Conservation (phyloP, 2,797 vertebrate species). For the Pseudochromis fuscus region DNA sequence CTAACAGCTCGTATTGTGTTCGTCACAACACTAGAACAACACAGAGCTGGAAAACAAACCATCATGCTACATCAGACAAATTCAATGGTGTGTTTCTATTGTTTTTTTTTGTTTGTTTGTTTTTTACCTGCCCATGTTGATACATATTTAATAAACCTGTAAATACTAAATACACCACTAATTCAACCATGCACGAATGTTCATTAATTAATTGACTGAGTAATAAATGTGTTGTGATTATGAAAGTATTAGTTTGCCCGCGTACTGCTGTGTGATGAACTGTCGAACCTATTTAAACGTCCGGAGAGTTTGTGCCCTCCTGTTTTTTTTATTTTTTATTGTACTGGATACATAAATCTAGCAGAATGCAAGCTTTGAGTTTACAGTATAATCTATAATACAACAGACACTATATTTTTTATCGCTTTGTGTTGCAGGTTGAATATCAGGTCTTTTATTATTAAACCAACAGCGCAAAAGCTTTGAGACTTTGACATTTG, state of each 20-base stretch:
- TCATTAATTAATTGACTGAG: conserved; percentile 54
- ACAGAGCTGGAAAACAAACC: conserved; percentile 13
- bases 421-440: conserved; percentile 78
- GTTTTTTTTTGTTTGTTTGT: background rate
- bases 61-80: conserved; percentile 19
- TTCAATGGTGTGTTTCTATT: conserved; percentile 4
- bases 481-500: conserved; percentile 56
- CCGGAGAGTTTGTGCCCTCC: conserved; percentile 59
- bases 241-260: conserved; percentile 67
- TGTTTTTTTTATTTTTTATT: conserved; percentile 44
- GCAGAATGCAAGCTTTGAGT: conserved; percentile 58
- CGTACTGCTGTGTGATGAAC: conserved; percentile 71
- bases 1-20: conserved; percentile 15
- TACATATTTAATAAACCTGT: conserved; percentile 62
- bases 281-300: conserved; percentile 66
- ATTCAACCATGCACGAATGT: conserved; percentile 75
- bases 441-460: conserved; percentile 77
- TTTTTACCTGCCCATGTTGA: conserved; percentile 31
- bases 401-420: conserved; percentile 75
- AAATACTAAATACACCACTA: conserved; percentile 61
- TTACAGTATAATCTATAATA: conserved; percentile 61
- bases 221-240: conserved; percentile 71
- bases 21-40: conserved; percentile 20
- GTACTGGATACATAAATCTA: conserved; percentile 53
- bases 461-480: conserved; percentile 67